These are phyloP conservation scores for Bursaphelenchus mucronatus DNA, from an alignment of 1,140 invertebrate species.

Conservation along the genomic window DNA sequence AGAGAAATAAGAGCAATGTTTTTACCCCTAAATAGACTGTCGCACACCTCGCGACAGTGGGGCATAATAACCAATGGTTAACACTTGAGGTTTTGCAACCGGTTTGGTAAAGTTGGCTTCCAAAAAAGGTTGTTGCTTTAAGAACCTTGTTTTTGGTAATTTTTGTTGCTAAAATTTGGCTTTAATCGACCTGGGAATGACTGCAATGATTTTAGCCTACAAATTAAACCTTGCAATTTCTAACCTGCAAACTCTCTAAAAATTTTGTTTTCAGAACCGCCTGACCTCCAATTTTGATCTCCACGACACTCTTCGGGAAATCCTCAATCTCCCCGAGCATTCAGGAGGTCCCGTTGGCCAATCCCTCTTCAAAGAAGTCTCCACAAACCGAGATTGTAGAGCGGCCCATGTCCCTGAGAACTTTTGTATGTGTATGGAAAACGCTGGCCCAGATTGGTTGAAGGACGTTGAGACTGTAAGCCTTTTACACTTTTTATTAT, in stretches of 20 bases:
- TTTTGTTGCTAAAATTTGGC: no score
- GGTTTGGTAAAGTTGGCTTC: no score
- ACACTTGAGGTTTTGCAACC: no score
- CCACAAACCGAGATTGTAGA: constrained; percentile 38
- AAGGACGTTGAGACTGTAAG: constrained; percentile 10
- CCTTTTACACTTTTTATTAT: no score
- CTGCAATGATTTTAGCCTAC: no score
- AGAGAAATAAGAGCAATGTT: no score
- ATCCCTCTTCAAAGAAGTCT: constrained; percentile 38
- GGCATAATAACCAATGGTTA: no score
- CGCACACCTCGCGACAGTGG: no score
- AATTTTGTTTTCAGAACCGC: constrained; percentile 30
- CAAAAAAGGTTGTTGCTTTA: no score
- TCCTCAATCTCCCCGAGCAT: constrained; percentile 33
- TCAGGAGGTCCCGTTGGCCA: constrained; percentile 24
- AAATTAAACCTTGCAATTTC: not conserved
- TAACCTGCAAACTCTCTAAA: not conserved
- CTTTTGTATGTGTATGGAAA: constrained; percentile 47
- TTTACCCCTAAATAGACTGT: no score
- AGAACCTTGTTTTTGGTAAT: no score
- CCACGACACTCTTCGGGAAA: constrained; percentile 46
- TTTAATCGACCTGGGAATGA: no score
- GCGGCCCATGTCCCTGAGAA: constrained; percentile 48
- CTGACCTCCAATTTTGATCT: constrained; percentile 53
- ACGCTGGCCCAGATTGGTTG: not conserved